A percentile compares a stretch with the other conserved stretches of the same genome.
Evolutionary conservation across 2,113 vertebrate genomes (phyloP).

Genomic region (Channa maculata): DNA sequence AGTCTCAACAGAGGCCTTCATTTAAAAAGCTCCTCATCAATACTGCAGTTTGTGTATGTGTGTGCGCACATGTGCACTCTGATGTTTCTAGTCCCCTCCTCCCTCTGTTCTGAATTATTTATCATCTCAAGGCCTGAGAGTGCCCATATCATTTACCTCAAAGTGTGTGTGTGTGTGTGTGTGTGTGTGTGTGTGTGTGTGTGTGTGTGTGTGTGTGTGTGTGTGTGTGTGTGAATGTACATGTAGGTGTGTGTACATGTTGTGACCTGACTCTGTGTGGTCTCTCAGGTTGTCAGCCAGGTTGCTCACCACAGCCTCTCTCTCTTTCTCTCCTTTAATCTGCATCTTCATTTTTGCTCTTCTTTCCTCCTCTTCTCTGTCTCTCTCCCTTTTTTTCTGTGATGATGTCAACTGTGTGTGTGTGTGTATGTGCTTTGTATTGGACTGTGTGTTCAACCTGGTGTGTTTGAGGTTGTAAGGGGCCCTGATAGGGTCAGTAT

Average conservation of each 20-base stretch:
- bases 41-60: constrained; percentile 43
- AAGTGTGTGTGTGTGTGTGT: constrained; percentile 38
- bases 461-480: constrained; percentile 41
- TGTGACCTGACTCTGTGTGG: constrained; percentile 61
- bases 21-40: constrained; percentile 70
- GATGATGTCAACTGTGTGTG: constrained; percentile 26
- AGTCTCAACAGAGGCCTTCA: constrained; percentile 52
- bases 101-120: constrained; percentile 89
- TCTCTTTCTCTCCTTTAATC: constrained; percentile 20
- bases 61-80: background rate
- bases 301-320: constrained; percentile 65
- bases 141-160: constrained; percentile 81
- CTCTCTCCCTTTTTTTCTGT: constrained; percentile 1
- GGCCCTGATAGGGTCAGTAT: constrained; percentile 80
- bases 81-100: constrained; percentile 77
- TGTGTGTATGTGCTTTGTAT: constrained; percentile 27
- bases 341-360: background rate
- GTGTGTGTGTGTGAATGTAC: background rate
- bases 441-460: constrained; percentile 1
- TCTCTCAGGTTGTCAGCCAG: constrained; percentile 56
- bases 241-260: constrained; percentile 11
- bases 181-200: constrained; percentile 29
- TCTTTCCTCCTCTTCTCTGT: background rate
- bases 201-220: constrained; percentile 11
- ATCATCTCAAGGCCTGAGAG: constrained; percentile 80